Evolutionary conservation across 2,113 vertebrate species (phyloP), one percentile per base, ranked within the genome.

Genomic region (Xiphias gladius): DNA sequence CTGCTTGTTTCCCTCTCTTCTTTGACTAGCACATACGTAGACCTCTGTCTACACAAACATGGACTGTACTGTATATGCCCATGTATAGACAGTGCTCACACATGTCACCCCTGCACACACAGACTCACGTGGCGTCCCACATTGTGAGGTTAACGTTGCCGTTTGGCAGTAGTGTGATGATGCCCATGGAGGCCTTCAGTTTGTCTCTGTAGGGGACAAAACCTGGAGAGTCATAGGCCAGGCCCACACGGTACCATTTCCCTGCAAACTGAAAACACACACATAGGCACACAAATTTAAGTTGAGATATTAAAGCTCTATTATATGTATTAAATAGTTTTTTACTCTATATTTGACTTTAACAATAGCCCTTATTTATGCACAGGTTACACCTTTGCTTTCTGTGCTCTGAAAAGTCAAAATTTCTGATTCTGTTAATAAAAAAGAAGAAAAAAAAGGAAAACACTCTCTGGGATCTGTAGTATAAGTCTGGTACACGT

Each of bases 81-180:
- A 50, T 50, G 7, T 8, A 19, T 20, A 50, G 6, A 50, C 48
- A 20, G 17, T 50, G 48, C 48, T 50, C 17, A 7, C 17, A 20
- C 17, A 20, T 17, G 46, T 55, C 35, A 58, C 41, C 35, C 41
- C 5, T 8, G 20, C 46, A 50, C 39, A 30, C 55, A 54, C 55
- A 63, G 7, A 88, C 94, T 90, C 48, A 96, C 95, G 81, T 89
- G 30, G 75, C 71, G 2, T 86, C 91, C 93, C 94, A 96, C 93
- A 95, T 94, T 0, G 95, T 95, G 86, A 96, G 94, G 84, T 94
- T 93, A 7, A 83, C 94, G 10, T 93, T 91, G n/a, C 94, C 94
- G 1, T 91, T 93, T 7, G 90, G 39, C 65, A 88, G 82, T 0
- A 76, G 80, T 1, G 89, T 79, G 62, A 95, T 70, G 7, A 84